phyloP scores from a whole-genome alignment of 2,113 vertebrate species.

The Microcebus ravelobensis region DNA sequence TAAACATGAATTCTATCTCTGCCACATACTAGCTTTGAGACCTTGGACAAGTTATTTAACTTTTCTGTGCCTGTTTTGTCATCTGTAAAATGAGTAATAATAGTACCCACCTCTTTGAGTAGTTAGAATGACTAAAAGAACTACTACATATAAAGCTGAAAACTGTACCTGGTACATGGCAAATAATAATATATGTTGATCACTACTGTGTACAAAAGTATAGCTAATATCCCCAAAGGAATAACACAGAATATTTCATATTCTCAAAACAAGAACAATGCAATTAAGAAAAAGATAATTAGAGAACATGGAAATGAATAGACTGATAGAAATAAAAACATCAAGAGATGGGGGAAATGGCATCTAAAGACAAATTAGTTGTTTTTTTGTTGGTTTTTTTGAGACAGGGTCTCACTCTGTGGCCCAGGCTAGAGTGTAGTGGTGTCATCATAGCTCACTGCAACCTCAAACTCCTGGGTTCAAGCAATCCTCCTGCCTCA shows the following conservation, averaged over 20 bases:
- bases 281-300: not conserved
- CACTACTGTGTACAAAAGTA: not conserved
- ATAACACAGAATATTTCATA: not conserved
- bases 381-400: not conserved
- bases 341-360: not conserved
- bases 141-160: not conserved
- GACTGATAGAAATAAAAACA: not conserved
- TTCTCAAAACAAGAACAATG: not conserved
- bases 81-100: not conserved
- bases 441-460: too few species aligned
- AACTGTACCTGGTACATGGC: not conserved
- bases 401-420: too few species aligned
- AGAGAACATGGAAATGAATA: not conserved
- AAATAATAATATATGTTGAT: not conserved
- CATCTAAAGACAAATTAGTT: not conserved
- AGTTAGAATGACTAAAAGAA: conserved; percentile 4
- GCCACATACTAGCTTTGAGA: not conserved
- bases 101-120: not conserved
- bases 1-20: not conserved
- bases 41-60: not conserved
- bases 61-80: not conserved
- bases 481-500: too few species aligned
- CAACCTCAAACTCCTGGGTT: too few species aligned
- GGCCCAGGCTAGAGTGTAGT: too few species aligned
- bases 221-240: not conserved